Percentiles rank a stretch among this genome's conserved stretches.
Conservation (phyloP, 2,888 invertebrate genomes). For the Kryphioiulus occultus region DNA sequence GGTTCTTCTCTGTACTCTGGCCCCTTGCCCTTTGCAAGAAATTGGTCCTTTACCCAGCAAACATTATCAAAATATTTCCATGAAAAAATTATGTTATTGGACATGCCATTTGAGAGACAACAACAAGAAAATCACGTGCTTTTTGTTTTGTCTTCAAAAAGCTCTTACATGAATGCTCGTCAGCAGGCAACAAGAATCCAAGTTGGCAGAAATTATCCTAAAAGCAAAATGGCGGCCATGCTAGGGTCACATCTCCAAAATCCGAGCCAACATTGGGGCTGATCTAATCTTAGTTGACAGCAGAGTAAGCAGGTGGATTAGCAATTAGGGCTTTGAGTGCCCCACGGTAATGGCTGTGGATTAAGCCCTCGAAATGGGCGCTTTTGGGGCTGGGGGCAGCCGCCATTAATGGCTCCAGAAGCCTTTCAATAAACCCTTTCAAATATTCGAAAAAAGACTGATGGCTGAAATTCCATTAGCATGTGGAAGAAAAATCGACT, state of each 20-base stretch:
- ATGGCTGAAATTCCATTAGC: conserved; percentile 23
- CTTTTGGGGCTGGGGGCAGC: neutral
- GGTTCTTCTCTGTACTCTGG: no score
- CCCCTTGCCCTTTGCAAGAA: no score
- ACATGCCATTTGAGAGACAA: no score
- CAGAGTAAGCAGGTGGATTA: conserved; percentile 1
- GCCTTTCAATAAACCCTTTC: neutral
- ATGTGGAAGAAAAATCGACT: neutral
- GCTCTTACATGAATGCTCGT: no score
- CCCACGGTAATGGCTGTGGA: neutral
- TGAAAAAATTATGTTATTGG: no score
- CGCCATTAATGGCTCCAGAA: neutral
- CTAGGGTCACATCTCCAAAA: neutral
- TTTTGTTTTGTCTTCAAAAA: no score
- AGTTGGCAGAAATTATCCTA: neutral
- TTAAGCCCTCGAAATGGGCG: neutral
- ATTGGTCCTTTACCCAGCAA: no score
- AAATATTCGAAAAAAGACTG: neutral
- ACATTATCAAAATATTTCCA: no score
- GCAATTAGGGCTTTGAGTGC: neutral
- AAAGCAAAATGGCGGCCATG: neutral
- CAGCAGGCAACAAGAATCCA: no score
- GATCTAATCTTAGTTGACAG: conserved; percentile 23
- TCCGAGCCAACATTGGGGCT: neutral
- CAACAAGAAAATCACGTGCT: no score